Base-by-base conservation (phyloP, 2,113 vertebrate genomes). In the Atherinomorus stipes region DNA sequence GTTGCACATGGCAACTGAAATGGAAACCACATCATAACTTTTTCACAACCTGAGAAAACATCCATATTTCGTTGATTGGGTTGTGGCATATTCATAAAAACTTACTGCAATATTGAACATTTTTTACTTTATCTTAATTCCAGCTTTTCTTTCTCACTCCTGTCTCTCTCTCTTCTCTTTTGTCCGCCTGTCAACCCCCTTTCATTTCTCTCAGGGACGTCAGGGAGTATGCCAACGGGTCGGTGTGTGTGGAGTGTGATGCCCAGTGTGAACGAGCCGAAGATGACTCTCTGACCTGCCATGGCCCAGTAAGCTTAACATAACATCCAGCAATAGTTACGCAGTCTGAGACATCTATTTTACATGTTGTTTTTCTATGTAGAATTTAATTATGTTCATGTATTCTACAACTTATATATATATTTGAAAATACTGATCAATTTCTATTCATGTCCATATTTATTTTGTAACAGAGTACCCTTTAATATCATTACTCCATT, bases 231-330 rank as follows among this genome's bases (percentile, higher is more conserved):
- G 94, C 95, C 11, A 99, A 99, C 0, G 95, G 95, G 4, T 97
- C 97, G 0, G 89, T 96, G 66, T 99, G 98, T 11, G 90, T 98
- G 74, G 96, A 98, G 78, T 99, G 98, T 74, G 97, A 99, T 69
- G 91, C 91, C 2, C 97, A 99, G 88, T 99, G 98, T 80, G 96
- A 99, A 67, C 95, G 91, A 81, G 95, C 96, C 73, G 97, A 99
- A n/a, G 95, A 95, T 2, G 94, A 95, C 52, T 94, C 93, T 71
- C 88, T 97, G 82, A 98, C 97, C 0, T 99, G 98, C 90, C 94
- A 94, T 0, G 97, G 98, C 23, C 91, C 93, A 92, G 98, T 99
- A 94, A 98, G 97, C 18, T 63, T 53, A 7, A 54, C 44, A 16
- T 42, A 40, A n/a, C 8, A n/a, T 11, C 37, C 37, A 45, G 11